Evolutionary conservation across 23 tunicate genomes (phyloP), one percentile per base, ranked within the genome.

Genomic region (Corella eumyota): DNA sequence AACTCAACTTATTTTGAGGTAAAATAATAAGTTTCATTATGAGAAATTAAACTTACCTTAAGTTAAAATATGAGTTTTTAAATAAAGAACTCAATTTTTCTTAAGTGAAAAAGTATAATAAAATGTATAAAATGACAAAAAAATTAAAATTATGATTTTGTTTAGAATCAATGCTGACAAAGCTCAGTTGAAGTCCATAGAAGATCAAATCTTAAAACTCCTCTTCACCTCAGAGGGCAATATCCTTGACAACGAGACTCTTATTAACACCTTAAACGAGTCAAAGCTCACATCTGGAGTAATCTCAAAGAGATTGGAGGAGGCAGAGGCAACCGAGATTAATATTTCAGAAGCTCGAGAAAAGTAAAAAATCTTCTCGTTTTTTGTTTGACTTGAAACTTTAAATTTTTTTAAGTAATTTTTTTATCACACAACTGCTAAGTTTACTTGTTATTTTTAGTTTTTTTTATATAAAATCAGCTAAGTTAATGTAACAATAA

Each of bases 171-270:
- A 81, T 30, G 84, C 92, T 25, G 92, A 90, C 79, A 90, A 90
- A 65, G 79, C 90, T 4, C 93, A 82, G 71, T 45, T 92, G 61
- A 77, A 77, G 56, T 71, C 77, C 32, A 76, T 82, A 30, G 98
- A 92, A 34, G 86, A 92, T 48, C 84, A 92, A 38, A 92, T 92
- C 63, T 45, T 92, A 57, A 76, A 92, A 30, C 71, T 82, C 28
- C 86, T 92, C 48, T 81, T 76, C 67, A 71, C 76, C n/a, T 83
- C 86, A 22, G 93, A 76, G 49, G 98, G 98, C 27, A 92, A 92
- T 71, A 82, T 92, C 63, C 77, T 92, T 27, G 98, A 92, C 46
- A 83, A 92, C 60, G 93, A 81, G 44, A 71, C 79, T 5, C 77
- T 83, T 35, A 76, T 82, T 71, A 73, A 81, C 71, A 83, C 86